phyloP scores from a whole-genome alignment of 2,797 vertebrate genomes.

The Pteropus rufus region DNA sequence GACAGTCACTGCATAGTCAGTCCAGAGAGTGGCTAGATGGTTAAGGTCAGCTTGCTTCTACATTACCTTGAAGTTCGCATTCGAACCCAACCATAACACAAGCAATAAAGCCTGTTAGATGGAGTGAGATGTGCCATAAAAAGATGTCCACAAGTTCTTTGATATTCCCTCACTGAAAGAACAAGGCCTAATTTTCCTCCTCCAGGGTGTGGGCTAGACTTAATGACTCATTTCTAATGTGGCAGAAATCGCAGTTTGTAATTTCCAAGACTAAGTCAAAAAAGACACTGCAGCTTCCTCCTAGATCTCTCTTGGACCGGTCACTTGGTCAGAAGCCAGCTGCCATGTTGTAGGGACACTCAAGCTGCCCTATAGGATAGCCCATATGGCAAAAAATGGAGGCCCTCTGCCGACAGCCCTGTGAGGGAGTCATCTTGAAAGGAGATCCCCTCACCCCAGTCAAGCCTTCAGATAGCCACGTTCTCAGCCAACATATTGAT shows the following conservation, averaged over 20 bases:
- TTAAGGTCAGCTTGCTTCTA: background rate
- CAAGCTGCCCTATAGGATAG: background rate
- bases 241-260: background rate
- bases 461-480: background rate
- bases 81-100: background rate
- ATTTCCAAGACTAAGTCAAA: background rate
- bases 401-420: background rate
- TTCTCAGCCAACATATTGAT: background rate
- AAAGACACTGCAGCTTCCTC: background rate
- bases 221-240: background rate
- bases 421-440: background rate
- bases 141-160: background rate
- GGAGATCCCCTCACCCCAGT: background rate
- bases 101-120: background rate
- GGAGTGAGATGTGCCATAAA: background rate
- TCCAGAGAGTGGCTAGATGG: background rate
- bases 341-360: background rate
- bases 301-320: background rate
- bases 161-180: background rate
- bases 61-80: background rate
- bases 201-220: background rate
- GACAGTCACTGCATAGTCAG: background rate
- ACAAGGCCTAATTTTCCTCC: background rate
- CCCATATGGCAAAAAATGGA: background rate
- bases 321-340: background rate